These are phyloP conservation scores for Cyphomyrmex costatus DNA, from an alignment of 1,140 invertebrate genomes.

Conservation along the genomic window DNA sequence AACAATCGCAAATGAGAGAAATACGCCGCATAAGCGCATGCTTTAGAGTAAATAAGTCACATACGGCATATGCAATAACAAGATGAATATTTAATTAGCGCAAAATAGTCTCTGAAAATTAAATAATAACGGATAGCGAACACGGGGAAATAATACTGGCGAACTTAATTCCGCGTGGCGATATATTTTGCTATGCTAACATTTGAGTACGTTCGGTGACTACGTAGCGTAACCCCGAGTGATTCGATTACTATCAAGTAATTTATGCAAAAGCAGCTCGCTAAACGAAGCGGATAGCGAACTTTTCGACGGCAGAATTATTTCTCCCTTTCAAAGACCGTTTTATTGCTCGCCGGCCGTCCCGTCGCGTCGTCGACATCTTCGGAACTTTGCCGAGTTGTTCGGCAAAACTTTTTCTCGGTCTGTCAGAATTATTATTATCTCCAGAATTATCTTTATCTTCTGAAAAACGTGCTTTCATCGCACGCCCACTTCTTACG, in stretches of 20 bases:
- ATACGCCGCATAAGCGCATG: conserved; percentile 21
- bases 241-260: conserved; percentile 51
- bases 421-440: conserved; percentile 33
- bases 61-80: conserved; percentile 34
- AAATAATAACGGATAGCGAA: conserved; percentile 24
- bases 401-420: conserved; percentile 44
- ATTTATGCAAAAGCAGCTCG: conserved; percentile 56
- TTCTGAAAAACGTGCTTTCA: conserved; percentile 1
- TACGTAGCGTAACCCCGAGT: conserved; percentile 22
- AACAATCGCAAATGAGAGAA: conserved; percentile 47
- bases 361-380: conserved; percentile 19
- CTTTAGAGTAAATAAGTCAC: conserved; percentile 54
- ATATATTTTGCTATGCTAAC: background rate
- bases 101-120: conserved; percentile 29
- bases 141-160: background rate
- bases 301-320: conserved; percentile 56
- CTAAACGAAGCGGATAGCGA: conserved; percentile 40
- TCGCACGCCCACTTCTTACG: background rate
- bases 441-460: conserved; percentile 21
- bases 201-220: conserved; percentile 10
- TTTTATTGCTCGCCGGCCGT: conserved; percentile 39
- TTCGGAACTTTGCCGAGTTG: conserved; percentile 43
- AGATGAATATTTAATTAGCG: conserved; percentile 54
- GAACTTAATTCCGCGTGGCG: background rate
- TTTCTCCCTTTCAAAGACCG: conserved; percentile 42